A percentile compares a stretch with the other conserved stretches of the same genome.
Evolutionary conservation across 2,113 vertebrate genomes (phyloP).

Genomic region (Dicerorhinus sumatrensis): DNA sequence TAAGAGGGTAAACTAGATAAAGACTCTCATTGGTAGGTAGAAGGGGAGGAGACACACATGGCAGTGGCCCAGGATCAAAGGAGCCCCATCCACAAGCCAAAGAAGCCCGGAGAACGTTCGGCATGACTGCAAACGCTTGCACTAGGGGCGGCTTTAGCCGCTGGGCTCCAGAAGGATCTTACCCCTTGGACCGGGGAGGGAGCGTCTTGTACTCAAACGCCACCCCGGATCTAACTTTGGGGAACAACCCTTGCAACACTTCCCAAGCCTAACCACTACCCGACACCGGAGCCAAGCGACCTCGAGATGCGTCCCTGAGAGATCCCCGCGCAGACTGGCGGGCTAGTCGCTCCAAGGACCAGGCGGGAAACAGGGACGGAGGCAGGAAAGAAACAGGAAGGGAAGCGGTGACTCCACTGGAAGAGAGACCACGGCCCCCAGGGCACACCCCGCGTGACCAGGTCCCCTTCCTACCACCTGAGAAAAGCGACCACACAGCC

Average conservation of each 20-base stretch:
- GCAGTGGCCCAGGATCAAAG: background rate
- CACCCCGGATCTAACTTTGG: no score
- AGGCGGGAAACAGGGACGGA: background rate
- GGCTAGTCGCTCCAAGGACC: background rate
- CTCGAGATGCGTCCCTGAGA: background rate
- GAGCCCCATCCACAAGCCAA: background rate
- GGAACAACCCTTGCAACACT: background rate
- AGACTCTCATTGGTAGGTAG: background rate
- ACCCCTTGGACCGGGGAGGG: background rate
- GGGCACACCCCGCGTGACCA: background rate
- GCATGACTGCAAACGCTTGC: background rate
- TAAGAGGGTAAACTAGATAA: background rate
- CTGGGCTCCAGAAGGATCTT: background rate
- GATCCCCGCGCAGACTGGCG: fast-evolving
- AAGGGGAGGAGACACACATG: background rate
- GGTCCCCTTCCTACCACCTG: background rate
- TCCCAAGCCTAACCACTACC: background rate
- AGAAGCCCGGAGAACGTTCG: background rate
- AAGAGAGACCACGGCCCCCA: no score
- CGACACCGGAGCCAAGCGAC: background rate
- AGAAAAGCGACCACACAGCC: background rate
- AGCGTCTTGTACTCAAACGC: background rate
- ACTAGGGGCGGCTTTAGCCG: background rate
- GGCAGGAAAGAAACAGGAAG: background rate
- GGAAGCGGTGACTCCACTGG: background rate